Evolutionary conservation across 2,797 vertebrate genomes (phyloP).

Genomic region (Brachyalestes nurse): DNA sequence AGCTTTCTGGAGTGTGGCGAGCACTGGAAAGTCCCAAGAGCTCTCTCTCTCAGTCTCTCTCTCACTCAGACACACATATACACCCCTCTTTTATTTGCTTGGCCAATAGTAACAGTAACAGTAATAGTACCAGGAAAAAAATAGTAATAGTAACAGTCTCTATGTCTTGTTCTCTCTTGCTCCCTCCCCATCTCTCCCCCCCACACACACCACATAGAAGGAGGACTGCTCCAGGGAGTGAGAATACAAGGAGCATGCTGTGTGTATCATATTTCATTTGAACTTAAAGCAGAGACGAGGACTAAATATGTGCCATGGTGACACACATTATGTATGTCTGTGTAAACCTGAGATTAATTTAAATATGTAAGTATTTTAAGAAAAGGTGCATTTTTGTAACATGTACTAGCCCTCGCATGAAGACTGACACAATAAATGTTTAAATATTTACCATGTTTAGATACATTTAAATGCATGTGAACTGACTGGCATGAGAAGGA

Average conservation of each 20-base stretch:
- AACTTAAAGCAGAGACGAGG: not conserved
- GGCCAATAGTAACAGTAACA: not conserved
- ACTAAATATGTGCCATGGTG: not conserved
- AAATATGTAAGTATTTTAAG: not conserved
- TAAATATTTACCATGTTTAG: too few relatives aligned
- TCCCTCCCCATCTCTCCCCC: too few relatives aligned
- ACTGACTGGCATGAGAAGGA: too few relatives aligned
- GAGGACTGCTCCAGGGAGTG: not conserved
- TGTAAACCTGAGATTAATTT: not conserved
- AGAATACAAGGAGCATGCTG: not conserved
- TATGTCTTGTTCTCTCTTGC: too few relatives aligned
- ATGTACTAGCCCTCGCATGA: too few relatives aligned
- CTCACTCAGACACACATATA: not conserved
- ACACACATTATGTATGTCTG: too few relatives aligned
- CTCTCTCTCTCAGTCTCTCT: not conserved
- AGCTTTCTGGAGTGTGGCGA: not conserved
- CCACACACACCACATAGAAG: too few relatives aligned
- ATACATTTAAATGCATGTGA: too few relatives aligned
- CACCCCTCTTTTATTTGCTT: not conserved
- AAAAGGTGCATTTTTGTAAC: too few relatives aligned
- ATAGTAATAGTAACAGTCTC: too few relatives aligned
- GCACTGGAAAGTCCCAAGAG: not conserved
- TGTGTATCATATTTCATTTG: not conserved
- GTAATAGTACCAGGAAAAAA: not conserved
- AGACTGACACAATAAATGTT: too few relatives aligned